phyloP scores from a whole-genome alignment of 2,797 vertebrate species.

The Brotula barbata region DNA sequence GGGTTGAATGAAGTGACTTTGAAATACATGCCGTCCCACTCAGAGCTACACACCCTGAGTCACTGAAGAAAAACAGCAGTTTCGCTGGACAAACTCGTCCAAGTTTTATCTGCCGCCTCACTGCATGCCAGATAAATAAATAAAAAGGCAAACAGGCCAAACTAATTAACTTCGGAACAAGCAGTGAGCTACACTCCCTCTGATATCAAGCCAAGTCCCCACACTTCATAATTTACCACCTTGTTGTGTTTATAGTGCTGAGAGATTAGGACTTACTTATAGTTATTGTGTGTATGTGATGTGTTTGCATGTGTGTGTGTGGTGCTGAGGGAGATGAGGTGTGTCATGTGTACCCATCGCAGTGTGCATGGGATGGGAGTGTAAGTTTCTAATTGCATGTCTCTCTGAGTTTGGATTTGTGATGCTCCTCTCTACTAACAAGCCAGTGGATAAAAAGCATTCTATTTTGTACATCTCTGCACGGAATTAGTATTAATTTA shows the following conservation, averaged over 20 bases:
- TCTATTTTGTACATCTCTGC: conserved; percentile 72
- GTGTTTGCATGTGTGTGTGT: conserved; percentile 23
- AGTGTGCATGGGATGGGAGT: conserved; percentile 20
- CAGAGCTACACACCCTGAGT: conserved; percentile 50
- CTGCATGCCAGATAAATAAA: conserved; percentile 54
- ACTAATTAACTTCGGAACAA: conserved; percentile 75
- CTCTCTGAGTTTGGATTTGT: neutral
- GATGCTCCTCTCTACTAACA: conserved; percentile 55
- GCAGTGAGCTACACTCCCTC: conserved; percentile 54
- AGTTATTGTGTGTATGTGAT: conserved; percentile 37
- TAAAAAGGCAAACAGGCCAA: conserved; percentile 67
- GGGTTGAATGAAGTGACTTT: conserved; percentile 57
- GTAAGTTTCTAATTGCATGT: neutral
- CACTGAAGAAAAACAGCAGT: conserved; percentile 60
- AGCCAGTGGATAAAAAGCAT: conserved; percentile 44
- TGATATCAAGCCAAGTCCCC: conserved; percentile 67
- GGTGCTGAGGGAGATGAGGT: conserved; percentile 25
- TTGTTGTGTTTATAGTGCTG: conserved; percentile 42
- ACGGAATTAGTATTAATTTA: conserved; percentile 77
- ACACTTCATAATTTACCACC: conserved; percentile 63
- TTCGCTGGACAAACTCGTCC: conserved; percentile 44
- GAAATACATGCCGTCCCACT: conserved; percentile 65
- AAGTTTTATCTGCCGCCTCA: conserved; percentile 62
- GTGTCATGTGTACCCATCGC: conserved; percentile 49
- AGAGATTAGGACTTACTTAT: conserved; percentile 55